Evolutionary conservation across 2,888 invertebrate species (phyloP).

Genomic region (Acholoe squamosa): DNA sequence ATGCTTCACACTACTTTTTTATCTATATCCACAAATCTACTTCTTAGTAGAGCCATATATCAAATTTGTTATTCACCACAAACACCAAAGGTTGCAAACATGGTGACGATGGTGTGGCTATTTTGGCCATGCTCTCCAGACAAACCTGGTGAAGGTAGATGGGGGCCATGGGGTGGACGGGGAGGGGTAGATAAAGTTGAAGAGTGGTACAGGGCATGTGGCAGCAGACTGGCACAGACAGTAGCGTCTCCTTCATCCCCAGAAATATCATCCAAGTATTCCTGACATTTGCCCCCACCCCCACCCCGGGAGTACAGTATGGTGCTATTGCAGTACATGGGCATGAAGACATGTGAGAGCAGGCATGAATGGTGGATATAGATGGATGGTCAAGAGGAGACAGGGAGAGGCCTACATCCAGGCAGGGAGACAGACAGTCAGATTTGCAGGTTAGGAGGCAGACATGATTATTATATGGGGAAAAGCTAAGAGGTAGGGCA

Average conservation of each 20-base stretch:
- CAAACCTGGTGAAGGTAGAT: neutral
- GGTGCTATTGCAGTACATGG: too few relatives aligned
- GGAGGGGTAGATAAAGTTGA: neutral
- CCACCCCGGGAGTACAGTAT: neutral
- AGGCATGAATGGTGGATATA: neutral
- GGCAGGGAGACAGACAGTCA: too few relatives aligned
- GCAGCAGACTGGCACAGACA: neutral
- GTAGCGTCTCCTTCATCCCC: neutral
- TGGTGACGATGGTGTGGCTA: neutral
- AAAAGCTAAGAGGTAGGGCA: too few relatives aligned
- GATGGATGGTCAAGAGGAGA: too few relatives aligned
- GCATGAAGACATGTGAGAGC: neutral
- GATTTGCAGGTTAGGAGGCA: too few relatives aligned
- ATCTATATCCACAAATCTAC: too few relatives aligned
- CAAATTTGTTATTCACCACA: too few relatives aligned
- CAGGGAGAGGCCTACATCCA: too few relatives aligned
- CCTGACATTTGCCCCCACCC: neutral
- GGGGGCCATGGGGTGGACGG: neutral
- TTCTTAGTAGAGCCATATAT: too few relatives aligned
- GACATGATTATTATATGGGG: too few relatives aligned
- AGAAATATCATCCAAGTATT: neutral
- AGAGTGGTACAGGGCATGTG: too few relatives aligned
- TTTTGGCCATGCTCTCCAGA: neutral
- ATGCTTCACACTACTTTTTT: too few relatives aligned
- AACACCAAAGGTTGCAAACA: neutral